Conservation (phyloP, 2,888 invertebrate genomes). For the Neocrepidodera transversa region DNA sequence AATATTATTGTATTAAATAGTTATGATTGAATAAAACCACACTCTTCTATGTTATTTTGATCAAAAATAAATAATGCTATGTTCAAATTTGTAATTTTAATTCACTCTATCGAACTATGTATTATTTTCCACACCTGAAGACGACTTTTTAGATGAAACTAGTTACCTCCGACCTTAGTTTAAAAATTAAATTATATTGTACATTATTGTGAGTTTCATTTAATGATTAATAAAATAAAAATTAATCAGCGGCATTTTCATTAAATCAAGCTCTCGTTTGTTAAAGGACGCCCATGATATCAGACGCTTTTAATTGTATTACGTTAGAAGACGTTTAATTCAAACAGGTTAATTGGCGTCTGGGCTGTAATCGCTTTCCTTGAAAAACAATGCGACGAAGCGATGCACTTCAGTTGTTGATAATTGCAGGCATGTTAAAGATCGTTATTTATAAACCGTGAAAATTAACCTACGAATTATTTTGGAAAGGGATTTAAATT, state of each 20-base stretch:
- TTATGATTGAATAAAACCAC: too few relatives aligned
- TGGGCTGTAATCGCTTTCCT: slow-evolving; percentile 35
- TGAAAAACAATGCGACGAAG: slow-evolving; percentile 35
- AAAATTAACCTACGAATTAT: background rate
- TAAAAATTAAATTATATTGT: too few relatives aligned
- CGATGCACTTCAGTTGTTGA: slow-evolving; percentile 32
- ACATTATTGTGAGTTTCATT: too few relatives aligned
- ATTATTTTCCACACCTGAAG: too few relatives aligned
- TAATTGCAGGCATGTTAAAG: slow-evolving; percentile 24
- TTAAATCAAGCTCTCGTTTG: background rate
- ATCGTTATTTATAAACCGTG: slow-evolving; percentile 7
- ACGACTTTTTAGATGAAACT: too few relatives aligned
- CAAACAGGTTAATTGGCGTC: slow-evolving; percentile 39
- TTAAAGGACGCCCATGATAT: slow-evolving; percentile 4
- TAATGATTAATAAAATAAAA: too few relatives aligned
- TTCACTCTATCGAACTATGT: too few relatives aligned
- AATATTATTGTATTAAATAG: too few relatives aligned
- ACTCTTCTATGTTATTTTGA: too few relatives aligned
- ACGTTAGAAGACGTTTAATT: slow-evolving; percentile 36
- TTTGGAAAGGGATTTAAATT: background rate
- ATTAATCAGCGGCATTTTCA: background rate
- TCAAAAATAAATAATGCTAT: too few relatives aligned
- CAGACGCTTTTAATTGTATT: slow-evolving; percentile 36
- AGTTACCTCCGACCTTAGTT: too few relatives aligned
- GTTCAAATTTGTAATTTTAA: too few relatives aligned